Base-by-base conservation (phyloP, 2,113 vertebrate genomes). In the Vulpes vulpes region DNA sequence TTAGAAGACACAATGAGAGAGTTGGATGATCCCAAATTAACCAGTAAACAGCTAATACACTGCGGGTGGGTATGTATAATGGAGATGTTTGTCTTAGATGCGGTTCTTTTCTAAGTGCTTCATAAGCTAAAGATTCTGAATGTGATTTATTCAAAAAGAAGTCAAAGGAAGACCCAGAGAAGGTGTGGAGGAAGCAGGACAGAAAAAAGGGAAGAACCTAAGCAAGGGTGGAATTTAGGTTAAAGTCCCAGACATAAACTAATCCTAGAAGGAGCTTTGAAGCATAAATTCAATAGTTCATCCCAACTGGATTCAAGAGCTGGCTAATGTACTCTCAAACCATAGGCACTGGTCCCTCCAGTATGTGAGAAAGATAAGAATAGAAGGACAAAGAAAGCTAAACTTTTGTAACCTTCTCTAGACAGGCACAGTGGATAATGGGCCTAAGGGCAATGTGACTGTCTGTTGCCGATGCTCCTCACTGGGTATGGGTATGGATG, bases 401-500 rank as follows among this genome's bases (percentile, higher is more conserved):
- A 8, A 49, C 14, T 1, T 0, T 16, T 67, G 5, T 20, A 67
- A 20, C 23, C 11, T 55, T 59, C 17, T 35, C n/a, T 11, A 5
- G 22, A 49, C n/a, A 11, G 2, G 3, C 11, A 3, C 57, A 23
- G 17, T 43, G 15, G 15, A 51, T 59, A 2, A 4, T 12, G 22
- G 20, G 15, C 5, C 35, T 22, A 65, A 19, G 32, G 17, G 23
- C 30, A 38, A 8, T 16, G 69, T 20, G 9, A 30, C 11, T 38
- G 23, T 30, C 11, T 38, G 23, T 30, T 15, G 12, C 23, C 0
- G 8, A 35, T 65, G 43, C 4, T 76, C 10, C 38, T 67, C 19
- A 22, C 15, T 59, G 7, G 15, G 11, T 43, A 11, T n/a, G 19
- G 2, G 3, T 2, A 17, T 2, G 3, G 16, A 3, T 3, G 23